Conservation (phyloP, 2,113 vertebrate species). For the Xerus inauris region DNA sequence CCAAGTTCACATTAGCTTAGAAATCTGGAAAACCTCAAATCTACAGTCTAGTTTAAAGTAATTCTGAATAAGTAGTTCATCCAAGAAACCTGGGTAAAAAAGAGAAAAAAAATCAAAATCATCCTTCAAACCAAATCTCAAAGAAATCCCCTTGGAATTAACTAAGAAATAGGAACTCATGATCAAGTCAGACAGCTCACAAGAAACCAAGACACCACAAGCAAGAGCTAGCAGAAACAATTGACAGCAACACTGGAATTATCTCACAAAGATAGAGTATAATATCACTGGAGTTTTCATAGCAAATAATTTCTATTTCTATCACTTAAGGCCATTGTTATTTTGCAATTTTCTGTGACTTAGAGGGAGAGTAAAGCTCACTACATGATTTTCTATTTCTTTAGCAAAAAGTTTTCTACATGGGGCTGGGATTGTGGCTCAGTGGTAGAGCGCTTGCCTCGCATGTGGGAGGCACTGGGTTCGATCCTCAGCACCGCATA, state of each 20-base stretch:
- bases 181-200: neutral
- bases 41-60: neutral
- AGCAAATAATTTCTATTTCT: neutral
- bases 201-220: neutral
- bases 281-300: neutral
- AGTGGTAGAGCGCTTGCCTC: no score
- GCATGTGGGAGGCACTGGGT: no score
- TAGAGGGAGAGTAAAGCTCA: neutral
- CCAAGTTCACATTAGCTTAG: neutral
- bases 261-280: neutral
- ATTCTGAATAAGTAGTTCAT: neutral
- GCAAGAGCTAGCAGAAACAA: neutral
- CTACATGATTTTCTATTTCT: conserved; percentile 11
- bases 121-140: neutral
- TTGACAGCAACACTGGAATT: neutral
- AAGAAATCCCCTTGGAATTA: neutral
- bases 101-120: no score
- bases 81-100: neutral
- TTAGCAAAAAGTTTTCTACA: conserved; percentile 35
- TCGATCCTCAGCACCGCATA: no score
- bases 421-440: no score
- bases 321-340: neutral
- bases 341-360: neutral
- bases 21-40: neutral
- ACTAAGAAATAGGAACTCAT: neutral